These are phyloP conservation scores for Nematostella vectensis DNA, from an alignment of 92 coral and sea anemone species.

Conservation along the genomic window DNA sequence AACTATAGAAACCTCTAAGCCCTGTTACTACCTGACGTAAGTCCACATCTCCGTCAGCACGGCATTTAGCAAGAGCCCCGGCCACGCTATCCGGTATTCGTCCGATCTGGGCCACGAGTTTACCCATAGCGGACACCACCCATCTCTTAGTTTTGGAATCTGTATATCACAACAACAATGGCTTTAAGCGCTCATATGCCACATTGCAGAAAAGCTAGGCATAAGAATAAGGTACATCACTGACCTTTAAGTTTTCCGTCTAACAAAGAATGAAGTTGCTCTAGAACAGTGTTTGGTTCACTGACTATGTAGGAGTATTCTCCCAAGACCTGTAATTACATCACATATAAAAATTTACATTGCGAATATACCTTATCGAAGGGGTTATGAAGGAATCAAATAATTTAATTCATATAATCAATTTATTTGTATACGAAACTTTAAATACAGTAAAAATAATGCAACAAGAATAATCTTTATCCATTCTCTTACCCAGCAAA, in stretches of 20 bases:
- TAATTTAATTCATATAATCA: too few relatives aligned
- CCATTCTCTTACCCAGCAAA: constrained; percentile 85
- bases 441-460: too few relatives aligned
- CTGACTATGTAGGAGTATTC: constrained; percentile 60
- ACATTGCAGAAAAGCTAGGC: too few relatives aligned
- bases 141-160: constrained; percentile 81
- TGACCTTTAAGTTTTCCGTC: constrained; percentile 86
- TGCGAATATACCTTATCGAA: too few relatives aligned
- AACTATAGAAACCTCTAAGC: too few relatives aligned
- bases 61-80: too few relatives aligned
- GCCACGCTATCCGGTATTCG: constrained; percentile 27
- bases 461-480: neutral
- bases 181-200: too few relatives aligned
- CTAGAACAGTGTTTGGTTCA: constrained; percentile 49
- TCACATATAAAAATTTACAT: too few relatives aligned
- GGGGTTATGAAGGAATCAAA: too few relatives aligned
- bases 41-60: constrained; percentile 61
- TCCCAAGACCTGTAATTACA: constrained; percentile 67
- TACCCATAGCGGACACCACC: constrained; percentile 68
- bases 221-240: too few relatives aligned
- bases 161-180: constrained; percentile 9
- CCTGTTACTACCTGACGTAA: constrained; percentile 68
- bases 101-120: constrained; percentile 61
- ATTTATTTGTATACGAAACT: too few relatives aligned
- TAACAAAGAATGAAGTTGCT: constrained; percentile 51